Conservation (phyloP, 2,797 vertebrate genomes). For the Chelidonichthys spinosus region DNA sequence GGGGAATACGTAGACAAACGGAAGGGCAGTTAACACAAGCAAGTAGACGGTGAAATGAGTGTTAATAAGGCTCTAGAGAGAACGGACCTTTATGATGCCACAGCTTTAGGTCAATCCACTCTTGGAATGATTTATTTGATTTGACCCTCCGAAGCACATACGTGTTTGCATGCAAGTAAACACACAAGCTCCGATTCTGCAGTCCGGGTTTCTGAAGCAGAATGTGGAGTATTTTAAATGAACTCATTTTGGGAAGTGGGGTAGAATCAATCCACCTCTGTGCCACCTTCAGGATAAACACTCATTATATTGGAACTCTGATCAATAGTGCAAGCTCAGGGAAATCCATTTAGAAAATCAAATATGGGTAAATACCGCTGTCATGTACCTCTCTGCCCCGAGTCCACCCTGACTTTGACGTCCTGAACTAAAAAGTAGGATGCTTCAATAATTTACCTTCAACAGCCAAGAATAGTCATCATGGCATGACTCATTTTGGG, state of each 20-base stretch:
- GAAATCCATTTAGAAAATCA: conserved; percentile 81
- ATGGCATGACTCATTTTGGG: conserved; percentile 13
- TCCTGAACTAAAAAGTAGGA: conserved; percentile 54
- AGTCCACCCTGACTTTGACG: conserved; percentile 57
- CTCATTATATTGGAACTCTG: conserved; percentile 72
- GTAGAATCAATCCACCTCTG: conserved; percentile 78
- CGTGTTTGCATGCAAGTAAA: conserved; percentile 1
- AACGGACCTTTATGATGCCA: conserved; percentile 11
- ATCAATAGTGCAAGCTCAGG: conserved; percentile 79
- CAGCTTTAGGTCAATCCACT: conserved; percentile 14
- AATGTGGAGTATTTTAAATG: conserved; percentile 62
- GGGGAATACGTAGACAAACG: conserved; percentile 15
- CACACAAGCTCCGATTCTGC: not conserved
- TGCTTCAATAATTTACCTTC: conserved; percentile 36
- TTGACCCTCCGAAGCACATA: conserved; percentile 13
- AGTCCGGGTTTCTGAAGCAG: conserved; percentile 22
- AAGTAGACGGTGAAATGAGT: conserved; percentile 21
- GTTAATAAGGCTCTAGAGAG: conserved; percentile 38
- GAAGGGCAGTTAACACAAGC: conserved; percentile 23
- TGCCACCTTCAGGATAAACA: conserved; percentile 81
- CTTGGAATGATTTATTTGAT: conserved; percentile 38
- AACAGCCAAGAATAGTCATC: conserved; percentile 25
- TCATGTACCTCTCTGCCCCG: conserved; percentile 63
- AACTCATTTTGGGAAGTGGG: conserved; percentile 57
- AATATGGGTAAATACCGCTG: conserved; percentile 82